A percentile compares a stretch with the other conserved stretches of the same genome.
These are phyloP conservation scores for Amphimedon queenslandica DNA, from an alignment of 37 sponge, comb jelly and placozoan genomes.

Conservation along the genomic window DNA sequence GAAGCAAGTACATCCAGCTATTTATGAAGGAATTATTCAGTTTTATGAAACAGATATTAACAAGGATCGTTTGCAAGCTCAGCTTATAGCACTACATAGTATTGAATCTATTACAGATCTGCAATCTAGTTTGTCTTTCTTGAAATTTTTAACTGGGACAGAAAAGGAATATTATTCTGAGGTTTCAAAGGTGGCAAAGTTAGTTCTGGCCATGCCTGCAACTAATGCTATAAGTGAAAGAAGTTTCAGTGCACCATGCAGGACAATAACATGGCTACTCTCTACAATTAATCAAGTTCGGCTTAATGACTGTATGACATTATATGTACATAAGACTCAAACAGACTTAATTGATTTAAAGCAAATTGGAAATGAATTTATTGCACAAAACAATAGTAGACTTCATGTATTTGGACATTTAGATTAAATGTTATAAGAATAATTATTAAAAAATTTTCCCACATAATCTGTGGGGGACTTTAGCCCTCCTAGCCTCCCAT, in stretches of 20 bases:
- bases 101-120: not conserved
- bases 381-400: slow-evolving; percentile 8
- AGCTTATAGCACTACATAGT: slow-evolving; percentile 15
- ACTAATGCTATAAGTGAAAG: slow-evolving; percentile 53
- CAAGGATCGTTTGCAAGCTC: slow-evolving; percentile 23
- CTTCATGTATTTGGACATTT: slow-evolving; percentile 3
- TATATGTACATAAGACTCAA: slow-evolving; percentile 50
- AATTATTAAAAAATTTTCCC: no score
- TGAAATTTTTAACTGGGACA: slow-evolving; percentile 13
- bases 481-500: no score
- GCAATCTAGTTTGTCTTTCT: slow-evolving; percentile 17
- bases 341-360: slow-evolving; percentile 21
- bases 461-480: no score
- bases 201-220: slow-evolving; percentile 53
- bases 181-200: slow-evolving; percentile 34
- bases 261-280: slow-evolving; percentile 49
- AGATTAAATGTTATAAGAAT: no score
- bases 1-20: not conserved
- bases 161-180: slow-evolving; percentile 21
- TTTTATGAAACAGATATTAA: slow-evolving; percentile 28
- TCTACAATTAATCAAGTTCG: slow-evolving; percentile 30
- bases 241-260: slow-evolving; percentile 40
- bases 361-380: slow-evolving; percentile 40
- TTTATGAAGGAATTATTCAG: not conserved
- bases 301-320: slow-evolving; percentile 41